Evolutionary conservation across 1,140 invertebrate genomes (phyloP), one percentile per base, ranked within the genome.

Genomic region (Philopotamus ludificatus): DNA sequence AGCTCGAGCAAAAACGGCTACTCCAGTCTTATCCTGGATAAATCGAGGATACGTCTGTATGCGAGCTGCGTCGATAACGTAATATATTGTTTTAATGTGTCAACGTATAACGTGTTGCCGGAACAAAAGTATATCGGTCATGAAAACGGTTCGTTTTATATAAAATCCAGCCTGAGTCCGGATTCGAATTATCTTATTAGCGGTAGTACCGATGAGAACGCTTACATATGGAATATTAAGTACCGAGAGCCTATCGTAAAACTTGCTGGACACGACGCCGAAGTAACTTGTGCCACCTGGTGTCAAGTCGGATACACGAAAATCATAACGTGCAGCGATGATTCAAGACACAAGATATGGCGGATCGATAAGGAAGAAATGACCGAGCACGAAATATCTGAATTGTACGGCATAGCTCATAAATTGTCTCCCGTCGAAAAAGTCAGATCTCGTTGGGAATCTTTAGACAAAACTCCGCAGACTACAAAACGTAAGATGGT

Each of bases 201-300:
- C 77, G 93, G 93, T 1, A 94, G 92, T 63, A 90, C 87, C 72
- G 91, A 94, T 76, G 85, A 89, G 68, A 82, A 85, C 69, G 93
- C 90, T 0, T 94, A 94, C 71, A 88, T 95, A 63, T 95, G 92
- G 92, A 86, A 88, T 72, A 82, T 86, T 3, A 82, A 82, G 2
- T 81, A 81, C 68, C 83, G 85, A 20, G 67, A 77, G 47, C 89
- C 90, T 0, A 70, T 92, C 16, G 82, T 89, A 9, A 83, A 83
- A 60, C 78, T 94, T 0, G 78, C 76, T 1, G 91, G 91, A 0
- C 92, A 95, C 72, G 81, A 79, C 12, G 89, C 87, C 3, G 92
- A 95, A 81, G 92, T 94, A 0, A 92, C 92, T 1, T 88, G 88
- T 73, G 90, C 93, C 2, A 86, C 89, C 0, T 94, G 92, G 93